Conservation (phyloP, 37 sponge, comb jelly and placozoan genomes). For the Eunapius fragilis region DNA sequence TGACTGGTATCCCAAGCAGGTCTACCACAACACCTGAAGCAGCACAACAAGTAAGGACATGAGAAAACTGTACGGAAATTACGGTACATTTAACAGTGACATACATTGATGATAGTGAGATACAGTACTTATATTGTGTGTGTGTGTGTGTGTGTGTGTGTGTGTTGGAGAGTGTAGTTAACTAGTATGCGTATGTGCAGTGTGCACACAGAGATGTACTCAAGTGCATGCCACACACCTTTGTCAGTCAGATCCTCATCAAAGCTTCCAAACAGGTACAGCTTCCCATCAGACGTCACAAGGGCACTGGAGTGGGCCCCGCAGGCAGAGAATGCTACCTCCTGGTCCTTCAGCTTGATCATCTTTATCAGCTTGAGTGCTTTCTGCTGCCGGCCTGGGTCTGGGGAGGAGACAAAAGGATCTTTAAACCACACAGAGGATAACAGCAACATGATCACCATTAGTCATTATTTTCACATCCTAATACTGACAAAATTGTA, state of each 20-base stretch:
- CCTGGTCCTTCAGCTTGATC: slow-evolving; percentile 64
- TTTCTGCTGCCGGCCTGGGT: slow-evolving; percentile 43
- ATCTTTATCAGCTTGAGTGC: slow-evolving; percentile 55
- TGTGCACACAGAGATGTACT: not conserved
- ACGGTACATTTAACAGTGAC: too few relatives aligned
- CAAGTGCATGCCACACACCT: not conserved
- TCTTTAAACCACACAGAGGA: too few relatives aligned
- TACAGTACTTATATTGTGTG: too few relatives aligned
- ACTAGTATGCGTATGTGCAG: not conserved
- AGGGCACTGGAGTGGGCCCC: slow-evolving; percentile 57
- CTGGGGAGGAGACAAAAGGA: not conserved
- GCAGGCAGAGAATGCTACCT: slow-evolving; percentile 51
- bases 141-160: too few relatives aligned
- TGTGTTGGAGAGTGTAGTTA: too few relatives aligned
- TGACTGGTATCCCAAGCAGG: slow-evolving; percentile 73
- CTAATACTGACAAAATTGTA: too few relatives aligned
- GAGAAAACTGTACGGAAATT: too few relatives aligned
- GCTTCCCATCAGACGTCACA: slow-evolving; percentile 77
- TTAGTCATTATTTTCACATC: too few relatives aligned
- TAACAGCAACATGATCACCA: too few relatives aligned
- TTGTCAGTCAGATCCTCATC: slow-evolving; percentile 69
- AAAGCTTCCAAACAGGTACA: slow-evolving; percentile 87
- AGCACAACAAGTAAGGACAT: not conserved
- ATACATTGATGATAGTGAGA: too few relatives aligned
- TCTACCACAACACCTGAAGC: slow-evolving; percentile 73